A percentile compares a stretch with the other conserved stretches of the same genome.
Evolutionary conservation across 2,888 invertebrate genomes (phyloP).

Genomic region (Microplitis manilae): DNA sequence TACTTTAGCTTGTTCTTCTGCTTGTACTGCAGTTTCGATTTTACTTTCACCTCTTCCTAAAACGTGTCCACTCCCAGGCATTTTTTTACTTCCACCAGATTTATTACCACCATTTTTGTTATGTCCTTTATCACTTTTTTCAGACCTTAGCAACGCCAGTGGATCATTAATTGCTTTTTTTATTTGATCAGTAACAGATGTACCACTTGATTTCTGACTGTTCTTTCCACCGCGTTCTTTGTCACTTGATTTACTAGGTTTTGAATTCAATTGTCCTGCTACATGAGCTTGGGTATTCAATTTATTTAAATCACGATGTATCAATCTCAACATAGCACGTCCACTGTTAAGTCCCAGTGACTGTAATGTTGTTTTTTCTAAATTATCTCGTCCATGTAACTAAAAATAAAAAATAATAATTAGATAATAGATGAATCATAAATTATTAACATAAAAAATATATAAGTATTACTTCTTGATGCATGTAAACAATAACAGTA

Average conservation of each 20-base stretch:
- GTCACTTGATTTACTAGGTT: conserved; percentile 49
- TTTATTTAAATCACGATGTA: conserved; percentile 79
- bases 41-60: conserved; percentile 33
- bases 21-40: background rate
- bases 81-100: conserved; percentile 8
- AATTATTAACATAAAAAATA: background rate
- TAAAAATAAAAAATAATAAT: conserved; percentile 44
- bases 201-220: conserved; percentile 23
- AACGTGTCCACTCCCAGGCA: conserved; percentile 28
- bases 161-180: conserved; percentile 41
- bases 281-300: conserved; percentile 82
- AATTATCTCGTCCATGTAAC: conserved; percentile 79
- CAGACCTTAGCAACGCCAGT: conserved; percentile 25
- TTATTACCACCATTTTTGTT: conserved; percentile 24
- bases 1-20: background rate
- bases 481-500: conserved; percentile 63
- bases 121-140: conserved; percentile 26
- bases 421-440: background rate
- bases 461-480: conserved; percentile 59
- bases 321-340: conserved; percentile 81
- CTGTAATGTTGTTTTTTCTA: conserved; percentile 81
- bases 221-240: conserved; percentile 40
- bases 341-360: conserved; percentile 85
- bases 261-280: conserved; percentile 71
- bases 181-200: conserved; percentile 29